Conservation (phyloP, 2,888 invertebrate species). For the Chrysopilus asiliformis region DNA sequence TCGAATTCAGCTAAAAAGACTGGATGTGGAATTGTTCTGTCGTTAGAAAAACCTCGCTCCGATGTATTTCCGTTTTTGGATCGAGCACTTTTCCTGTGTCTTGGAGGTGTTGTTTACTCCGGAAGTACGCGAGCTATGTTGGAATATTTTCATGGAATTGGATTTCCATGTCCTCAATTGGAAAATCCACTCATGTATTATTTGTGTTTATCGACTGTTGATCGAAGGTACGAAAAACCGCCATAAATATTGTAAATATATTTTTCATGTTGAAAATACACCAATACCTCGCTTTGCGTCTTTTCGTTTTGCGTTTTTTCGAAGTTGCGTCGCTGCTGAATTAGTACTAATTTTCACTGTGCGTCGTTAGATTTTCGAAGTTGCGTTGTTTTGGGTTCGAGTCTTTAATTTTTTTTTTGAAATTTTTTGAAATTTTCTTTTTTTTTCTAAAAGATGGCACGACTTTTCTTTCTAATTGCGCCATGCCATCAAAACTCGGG, state of each 20-base stretch:
- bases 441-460: no score
- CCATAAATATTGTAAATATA: not conserved
- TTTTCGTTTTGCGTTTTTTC: no score
- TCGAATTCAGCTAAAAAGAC: constrained; percentile 83
- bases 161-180: constrained; percentile 90
- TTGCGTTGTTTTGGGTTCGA: no score
- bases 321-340: no score
- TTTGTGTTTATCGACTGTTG: constrained; percentile 49
- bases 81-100: constrained; percentile 74
- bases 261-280: no score
- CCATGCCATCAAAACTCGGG: no score
- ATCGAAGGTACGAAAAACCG: constrained; percentile 32
- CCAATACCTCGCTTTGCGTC: no score
- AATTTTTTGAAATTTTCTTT: no score
- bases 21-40: constrained; percentile 77
- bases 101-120: constrained; percentile 83
- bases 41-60: constrained; percentile 84
- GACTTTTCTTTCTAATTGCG: no score
- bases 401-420: no score
- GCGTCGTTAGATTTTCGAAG: no score
- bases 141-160: constrained; percentile 88
- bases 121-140: constrained; percentile 86
- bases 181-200: constrained; percentile 99
- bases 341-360: no score
- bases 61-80: constrained; percentile 95